Evolutionary conservation across 2,888 invertebrate genomes (phyloP).

Genomic region (Nowickia ferox): DNA sequence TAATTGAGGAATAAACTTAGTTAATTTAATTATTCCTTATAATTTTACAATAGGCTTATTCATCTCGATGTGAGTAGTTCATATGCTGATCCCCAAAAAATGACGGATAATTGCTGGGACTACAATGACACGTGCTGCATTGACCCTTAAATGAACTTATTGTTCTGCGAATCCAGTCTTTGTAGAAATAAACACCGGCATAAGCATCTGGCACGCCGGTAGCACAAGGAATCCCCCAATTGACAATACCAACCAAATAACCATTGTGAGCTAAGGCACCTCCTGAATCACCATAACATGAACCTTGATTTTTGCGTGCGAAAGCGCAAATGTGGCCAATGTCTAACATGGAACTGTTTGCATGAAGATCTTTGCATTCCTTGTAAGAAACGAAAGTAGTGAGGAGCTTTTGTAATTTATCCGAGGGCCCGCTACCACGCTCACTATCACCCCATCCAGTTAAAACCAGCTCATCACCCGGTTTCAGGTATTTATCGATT

Average conservation of each 20-base stretch:
- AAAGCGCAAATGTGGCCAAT: slow-evolving; percentile 85
- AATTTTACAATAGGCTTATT: not conserved
- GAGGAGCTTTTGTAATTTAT: slow-evolving; percentile 85
- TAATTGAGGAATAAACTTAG: not conserved
- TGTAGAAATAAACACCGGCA: slow-evolving; percentile 76
- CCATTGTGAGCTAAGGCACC: slow-evolving; percentile 78
- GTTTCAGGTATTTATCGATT: slow-evolving; percentile 84
- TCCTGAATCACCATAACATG: slow-evolving; percentile 80
- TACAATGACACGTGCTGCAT: slow-evolving; percentile 76
- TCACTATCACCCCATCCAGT: slow-evolving; percentile 86
- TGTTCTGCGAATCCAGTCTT: slow-evolving; percentile 78
- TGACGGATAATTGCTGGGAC: slow-evolving; percentile 75
- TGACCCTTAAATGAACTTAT: slow-evolving; percentile 34
- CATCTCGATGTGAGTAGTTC: not conserved
- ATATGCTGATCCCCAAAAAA: not conserved
- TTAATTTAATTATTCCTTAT: not conserved
- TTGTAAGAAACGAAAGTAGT: slow-evolving; percentile 84
- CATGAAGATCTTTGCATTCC: slow-evolving; percentile 83
- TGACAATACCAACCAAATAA: slow-evolving; percentile 79
- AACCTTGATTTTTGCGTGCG: slow-evolving; percentile 84
- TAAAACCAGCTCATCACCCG: slow-evolving; percentile 84
- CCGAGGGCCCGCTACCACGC: slow-evolving; percentile 83
- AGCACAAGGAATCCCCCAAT: slow-evolving; percentile 81
- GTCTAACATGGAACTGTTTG: slow-evolving; percentile 81
- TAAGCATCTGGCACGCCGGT: slow-evolving; percentile 79